Conservation (phyloP, 2,113 vertebrate genomes). For the Salvelinus namaycush region DNA sequence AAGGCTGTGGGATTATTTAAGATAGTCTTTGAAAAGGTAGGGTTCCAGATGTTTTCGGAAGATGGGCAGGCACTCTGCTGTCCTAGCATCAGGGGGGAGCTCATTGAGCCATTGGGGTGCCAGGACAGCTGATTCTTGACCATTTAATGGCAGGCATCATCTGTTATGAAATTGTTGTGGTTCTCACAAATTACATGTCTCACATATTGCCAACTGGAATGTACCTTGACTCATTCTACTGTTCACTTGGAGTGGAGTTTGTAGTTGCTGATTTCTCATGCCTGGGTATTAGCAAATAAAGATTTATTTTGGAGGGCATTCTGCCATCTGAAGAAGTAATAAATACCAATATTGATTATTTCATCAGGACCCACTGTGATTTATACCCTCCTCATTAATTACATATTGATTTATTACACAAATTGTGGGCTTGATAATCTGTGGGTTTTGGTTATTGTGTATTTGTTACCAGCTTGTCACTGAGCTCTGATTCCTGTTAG, state of each 20-base stretch:
- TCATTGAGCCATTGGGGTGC: too few relatives aligned
- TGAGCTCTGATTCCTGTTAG: conserved; percentile 56
- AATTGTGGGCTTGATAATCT: conserved; percentile 57
- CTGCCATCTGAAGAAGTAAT: conserved; percentile 48
- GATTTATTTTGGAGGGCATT: conserved; percentile 48
- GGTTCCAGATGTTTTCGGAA: too few relatives aligned
- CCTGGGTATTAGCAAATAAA: conserved; percentile 42
- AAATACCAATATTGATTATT: conserved; percentile 63
- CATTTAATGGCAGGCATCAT: too few relatives aligned
- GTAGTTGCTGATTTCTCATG: conserved; percentile 25
- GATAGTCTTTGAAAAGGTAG: too few relatives aligned
- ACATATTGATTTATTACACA: conserved; percentile 64
- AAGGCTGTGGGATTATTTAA: too few relatives aligned
- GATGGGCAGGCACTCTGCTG: too few relatives aligned
- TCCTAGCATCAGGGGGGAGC: too few relatives aligned
- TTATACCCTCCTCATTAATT: conserved; percentile 67
- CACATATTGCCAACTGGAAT: too few relatives aligned
- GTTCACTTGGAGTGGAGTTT: conserved; percentile 6
- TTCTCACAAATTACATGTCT: too few relatives aligned
- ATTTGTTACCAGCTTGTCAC: conserved; percentile 13
- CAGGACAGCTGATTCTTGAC: too few relatives aligned
- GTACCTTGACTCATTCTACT: too few relatives aligned
- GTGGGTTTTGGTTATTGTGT: conserved; percentile 47
- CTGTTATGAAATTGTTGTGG: too few relatives aligned
- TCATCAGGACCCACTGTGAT: conserved; percentile 56